These are phyloP conservation scores for Lithobates pipiens DNA, from an alignment of 2,797 vertebrate genomes.

Conservation along the genomic window DNA sequence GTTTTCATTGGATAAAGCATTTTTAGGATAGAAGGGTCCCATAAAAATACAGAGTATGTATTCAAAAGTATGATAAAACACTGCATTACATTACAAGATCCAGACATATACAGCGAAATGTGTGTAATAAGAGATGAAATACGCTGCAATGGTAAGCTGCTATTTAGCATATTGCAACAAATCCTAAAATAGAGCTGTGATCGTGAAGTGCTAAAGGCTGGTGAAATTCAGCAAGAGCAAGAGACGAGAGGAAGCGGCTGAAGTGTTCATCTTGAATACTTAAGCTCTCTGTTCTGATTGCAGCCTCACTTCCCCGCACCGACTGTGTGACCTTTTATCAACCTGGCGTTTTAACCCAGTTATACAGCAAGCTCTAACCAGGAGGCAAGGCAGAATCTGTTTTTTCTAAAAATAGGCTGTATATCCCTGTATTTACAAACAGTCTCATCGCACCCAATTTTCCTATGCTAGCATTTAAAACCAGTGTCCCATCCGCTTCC, in stretches of 20 bases:
- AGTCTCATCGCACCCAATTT: neutral
- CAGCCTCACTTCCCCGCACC: slow-evolving; percentile 7
- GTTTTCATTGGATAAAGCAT: neutral
- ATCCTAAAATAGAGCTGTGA: slow-evolving; percentile 60
- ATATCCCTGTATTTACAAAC: neutral
- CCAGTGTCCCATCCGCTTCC: too few relatives aligned
- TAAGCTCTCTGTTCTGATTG: slow-evolving; percentile 30
- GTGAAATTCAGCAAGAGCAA: slow-evolving; percentile 38
- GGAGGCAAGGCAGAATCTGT: neutral
- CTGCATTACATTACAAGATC: neutral
- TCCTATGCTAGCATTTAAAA: neutral
- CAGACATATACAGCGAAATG: neutral
- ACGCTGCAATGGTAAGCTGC: slow-evolving; percentile 11
- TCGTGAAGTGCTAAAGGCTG: slow-evolving; percentile 54
- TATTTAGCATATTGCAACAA: slow-evolving; percentile 53
- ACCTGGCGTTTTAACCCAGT: slow-evolving; percentile 4
- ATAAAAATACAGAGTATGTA: neutral
- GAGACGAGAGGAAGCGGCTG: slow-evolving; percentile 29
- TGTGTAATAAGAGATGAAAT: slow-evolving; percentile 17
- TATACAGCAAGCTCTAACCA: neutral
- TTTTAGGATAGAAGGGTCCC: neutral
- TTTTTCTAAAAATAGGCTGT: neutral
- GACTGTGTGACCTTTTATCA: slow-evolving; percentile 39
- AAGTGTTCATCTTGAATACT: slow-evolving; percentile 41
- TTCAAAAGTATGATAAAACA: neutral